phyloP scores from a whole-genome alignment of 1,140 invertebrate genomes.

The Nephila pilipes region DNA sequence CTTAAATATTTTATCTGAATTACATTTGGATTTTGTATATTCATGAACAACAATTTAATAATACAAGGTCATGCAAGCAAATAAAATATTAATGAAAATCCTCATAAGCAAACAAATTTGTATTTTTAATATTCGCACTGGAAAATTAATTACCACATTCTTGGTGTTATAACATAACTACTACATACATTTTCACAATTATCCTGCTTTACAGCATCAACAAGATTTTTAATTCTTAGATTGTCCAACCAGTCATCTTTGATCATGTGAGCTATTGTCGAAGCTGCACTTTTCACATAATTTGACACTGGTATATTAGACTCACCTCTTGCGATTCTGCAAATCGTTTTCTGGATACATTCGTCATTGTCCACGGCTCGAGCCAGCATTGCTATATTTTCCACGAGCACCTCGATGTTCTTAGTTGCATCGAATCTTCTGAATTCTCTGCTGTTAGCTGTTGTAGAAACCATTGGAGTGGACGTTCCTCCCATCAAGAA shows the following conservation, averaged over 20 bases:
- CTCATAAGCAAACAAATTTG: too few relatives aligned
- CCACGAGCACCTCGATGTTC: background rate
- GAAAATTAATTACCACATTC: background rate
- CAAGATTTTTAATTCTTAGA: background rate
- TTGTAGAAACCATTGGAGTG: background rate
- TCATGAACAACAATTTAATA: too few relatives aligned
- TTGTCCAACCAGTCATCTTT: constrained; percentile 57
- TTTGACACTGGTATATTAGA: background rate
- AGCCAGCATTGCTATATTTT: constrained; percentile 25
- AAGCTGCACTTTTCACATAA: constrained; percentile 37
- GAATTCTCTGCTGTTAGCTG: constrained; percentile 41
- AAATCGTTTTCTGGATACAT: constrained; percentile 52
- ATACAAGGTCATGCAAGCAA: too few relatives aligned
- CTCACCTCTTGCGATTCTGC: constrained; percentile 12
- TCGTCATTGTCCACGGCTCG: constrained; percentile 45
- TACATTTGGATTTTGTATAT: too few relatives aligned
- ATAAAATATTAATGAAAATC: too few relatives aligned
- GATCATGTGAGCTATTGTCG: background rate
- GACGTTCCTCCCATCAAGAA: constrained; percentile 15
- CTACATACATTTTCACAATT: constrained; percentile 53
- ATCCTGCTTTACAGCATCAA: constrained; percentile 46
- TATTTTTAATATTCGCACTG: too few relatives aligned
- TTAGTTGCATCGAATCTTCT: background rate
- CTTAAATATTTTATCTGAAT: too few relatives aligned
- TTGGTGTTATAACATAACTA: background rate